Evolutionary conservation across 1,140 invertebrate genomes (phyloP).

Genomic region (Cyphomyrmex costatus): DNA sequence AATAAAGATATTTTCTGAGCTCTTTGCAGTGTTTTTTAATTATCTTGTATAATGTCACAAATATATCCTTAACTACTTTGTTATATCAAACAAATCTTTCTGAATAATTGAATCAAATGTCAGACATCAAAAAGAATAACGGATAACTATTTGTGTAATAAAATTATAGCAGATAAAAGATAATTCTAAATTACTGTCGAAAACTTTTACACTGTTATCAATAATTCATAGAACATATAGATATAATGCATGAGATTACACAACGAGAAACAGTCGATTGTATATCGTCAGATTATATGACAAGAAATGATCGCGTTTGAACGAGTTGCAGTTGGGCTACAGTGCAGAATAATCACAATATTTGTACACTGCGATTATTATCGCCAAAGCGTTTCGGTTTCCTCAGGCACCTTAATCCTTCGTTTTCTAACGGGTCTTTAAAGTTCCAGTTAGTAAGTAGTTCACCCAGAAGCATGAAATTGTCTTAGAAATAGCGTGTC

Average conservation of each 20-base stretch:
- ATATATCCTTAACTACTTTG: neutral
- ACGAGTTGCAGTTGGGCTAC: slow-evolving; percentile 29
- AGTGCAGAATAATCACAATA: slow-evolving; percentile 62
- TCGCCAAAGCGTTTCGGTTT: slow-evolving; percentile 61
- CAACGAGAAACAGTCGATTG: slow-evolving; percentile 49
- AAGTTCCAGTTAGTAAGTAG: slow-evolving; percentile 49
- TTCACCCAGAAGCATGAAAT: slow-evolving; percentile 40
- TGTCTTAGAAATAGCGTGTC: slow-evolving; percentile 4
- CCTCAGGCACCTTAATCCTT: slow-evolving; percentile 50
- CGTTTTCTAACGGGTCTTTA: slow-evolving; percentile 59
- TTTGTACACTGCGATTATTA: slow-evolving; percentile 71
- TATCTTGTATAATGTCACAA: neutral
- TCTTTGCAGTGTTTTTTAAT: neutral
- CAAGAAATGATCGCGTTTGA: slow-evolving; percentile 43
- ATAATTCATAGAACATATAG: slow-evolving; percentile 13
- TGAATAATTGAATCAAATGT: slow-evolving; percentile 13
- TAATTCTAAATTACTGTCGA: neutral
- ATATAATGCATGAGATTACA: slow-evolving; percentile 40
- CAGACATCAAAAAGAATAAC: neutral
- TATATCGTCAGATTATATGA: slow-evolving; percentile 56
- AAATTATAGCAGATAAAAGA: slow-evolving; percentile 10
- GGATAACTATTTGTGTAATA: slow-evolving; percentile 13
- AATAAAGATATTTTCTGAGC: neutral
- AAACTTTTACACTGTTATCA: slow-evolving; percentile 22
- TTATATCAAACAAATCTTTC: neutral